phyloP scores from a whole-genome alignment of 2,797 vertebrate genomes.

The Kryptopterus vitreolus region DNA sequence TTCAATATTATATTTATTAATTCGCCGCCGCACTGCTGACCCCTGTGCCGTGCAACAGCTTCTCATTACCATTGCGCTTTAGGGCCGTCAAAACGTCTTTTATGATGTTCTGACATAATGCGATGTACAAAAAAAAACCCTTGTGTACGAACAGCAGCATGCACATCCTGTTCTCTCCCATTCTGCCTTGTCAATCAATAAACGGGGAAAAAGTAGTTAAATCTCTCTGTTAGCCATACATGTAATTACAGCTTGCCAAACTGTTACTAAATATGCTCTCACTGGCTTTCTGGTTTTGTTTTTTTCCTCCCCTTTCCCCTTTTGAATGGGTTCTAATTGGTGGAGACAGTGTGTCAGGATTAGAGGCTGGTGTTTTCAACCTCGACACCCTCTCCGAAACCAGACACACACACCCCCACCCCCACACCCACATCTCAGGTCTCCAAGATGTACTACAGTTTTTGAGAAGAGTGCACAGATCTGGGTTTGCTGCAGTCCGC shows the following conservation, averaged over 20 bases:
- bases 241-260: conserved; percentile 84
- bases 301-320: conserved; percentile 78
- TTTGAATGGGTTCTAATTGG: conserved; percentile 81
- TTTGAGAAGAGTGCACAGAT: conserved; percentile 39
- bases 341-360: conserved; percentile 81
- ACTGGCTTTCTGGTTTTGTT: conserved; percentile 79
- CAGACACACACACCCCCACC: conserved; percentile 50
- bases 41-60: conserved; percentile 52
- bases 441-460: conserved; percentile 19
- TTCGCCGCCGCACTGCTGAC: conserved; percentile 23
- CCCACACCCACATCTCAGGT: too few species aligned
- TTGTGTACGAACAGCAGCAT: conserved; percentile 3
- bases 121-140: conserved; percentile 31
- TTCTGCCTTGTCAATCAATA: conserved; percentile 79
- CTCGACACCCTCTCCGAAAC: conserved; percentile 66
- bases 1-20: conserved; percentile 55
- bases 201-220: conserved; percentile 79
- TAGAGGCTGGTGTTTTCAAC: conserved; percentile 78
- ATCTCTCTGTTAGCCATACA: conserved; percentile 79
- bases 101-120: background rate
- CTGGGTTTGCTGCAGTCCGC: conserved; percentile 53
- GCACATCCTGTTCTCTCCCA: conserved; percentile 15
- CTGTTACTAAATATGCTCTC: conserved; percentile 82
- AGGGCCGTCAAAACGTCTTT: background rate
- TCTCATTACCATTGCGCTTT: background rate